These are phyloP conservation scores for Sebastes aleutianus DNA, from an alignment of 2,797 vertebrate species.

Conservation along the genomic window DNA sequence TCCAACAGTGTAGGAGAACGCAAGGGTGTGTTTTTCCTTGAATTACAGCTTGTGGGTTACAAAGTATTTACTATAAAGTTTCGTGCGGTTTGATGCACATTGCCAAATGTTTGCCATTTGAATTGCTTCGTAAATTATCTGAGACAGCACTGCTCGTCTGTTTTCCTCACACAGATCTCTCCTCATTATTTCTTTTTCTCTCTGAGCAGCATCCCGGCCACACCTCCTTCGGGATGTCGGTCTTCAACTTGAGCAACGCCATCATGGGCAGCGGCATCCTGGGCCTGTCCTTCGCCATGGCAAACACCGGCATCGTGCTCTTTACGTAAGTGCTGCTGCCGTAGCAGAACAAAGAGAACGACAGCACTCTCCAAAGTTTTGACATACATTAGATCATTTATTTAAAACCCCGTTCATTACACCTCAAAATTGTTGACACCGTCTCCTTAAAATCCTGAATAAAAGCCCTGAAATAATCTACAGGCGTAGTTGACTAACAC, in stretches of 20 bases:
- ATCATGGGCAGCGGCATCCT: slow-evolving; percentile 99
- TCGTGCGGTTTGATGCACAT: not conserved
- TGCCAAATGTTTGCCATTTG: not conserved
- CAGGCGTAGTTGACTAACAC: not conserved
- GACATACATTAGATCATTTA: accelerated
- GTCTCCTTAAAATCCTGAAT: not conserved
- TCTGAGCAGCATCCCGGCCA: slow-evolving; percentile 89
- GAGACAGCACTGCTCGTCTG: not conserved
- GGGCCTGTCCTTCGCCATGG: slow-evolving; percentile 96
- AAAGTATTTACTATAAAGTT: not conserved
- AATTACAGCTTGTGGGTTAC: not conserved
- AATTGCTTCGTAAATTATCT: not conserved
- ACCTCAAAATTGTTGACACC: not conserved
- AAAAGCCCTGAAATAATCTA: not conserved
- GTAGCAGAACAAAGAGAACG: too few relatives aligned
- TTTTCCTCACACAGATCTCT: not conserved
- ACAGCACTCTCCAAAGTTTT: too few relatives aligned
- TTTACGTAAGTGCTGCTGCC: slow-evolving; percentile 86
- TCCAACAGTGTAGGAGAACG: not conserved
- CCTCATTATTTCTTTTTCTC: slow-evolving; percentile 2
- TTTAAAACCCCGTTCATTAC: not conserved
- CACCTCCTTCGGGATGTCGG: slow-evolving; percentile 94
- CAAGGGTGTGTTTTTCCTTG: not conserved
- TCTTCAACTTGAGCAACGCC: slow-evolving; percentile 97
- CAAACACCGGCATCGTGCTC: slow-evolving; percentile 95